These are phyloP conservation scores for Squalus acanthias DNA, from an alignment of 2,797 vertebrate species.

Conservation along the genomic window DNA sequence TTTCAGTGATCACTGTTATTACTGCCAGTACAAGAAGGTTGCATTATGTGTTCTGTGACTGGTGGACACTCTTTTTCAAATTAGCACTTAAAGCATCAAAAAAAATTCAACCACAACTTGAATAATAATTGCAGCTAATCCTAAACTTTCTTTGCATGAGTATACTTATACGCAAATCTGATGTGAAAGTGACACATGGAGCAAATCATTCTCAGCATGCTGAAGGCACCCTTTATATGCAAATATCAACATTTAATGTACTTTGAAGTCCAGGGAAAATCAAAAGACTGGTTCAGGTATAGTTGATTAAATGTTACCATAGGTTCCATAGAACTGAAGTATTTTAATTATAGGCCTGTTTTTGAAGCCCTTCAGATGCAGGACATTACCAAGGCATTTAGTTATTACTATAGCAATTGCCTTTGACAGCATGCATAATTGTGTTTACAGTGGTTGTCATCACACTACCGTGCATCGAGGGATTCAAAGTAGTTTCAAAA, in stretches of 20 bases:
- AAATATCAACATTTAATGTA: neutral
- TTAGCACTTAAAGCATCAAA: neutral
- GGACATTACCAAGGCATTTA: neutral
- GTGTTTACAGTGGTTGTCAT: neutral
- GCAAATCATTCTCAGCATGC: neutral
- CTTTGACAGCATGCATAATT: constrained; percentile 8
- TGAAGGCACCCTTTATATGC: neutral
- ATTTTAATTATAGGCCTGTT: constrained; percentile 10
- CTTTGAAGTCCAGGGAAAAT: neutral
- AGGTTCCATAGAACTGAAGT: neutral
- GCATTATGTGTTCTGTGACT: too few species aligned
- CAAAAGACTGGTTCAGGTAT: neutral
- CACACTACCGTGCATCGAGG: neutral
- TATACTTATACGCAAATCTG: neutral
- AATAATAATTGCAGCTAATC: neutral
- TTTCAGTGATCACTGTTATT: neutral
- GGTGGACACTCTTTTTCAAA: neutral
- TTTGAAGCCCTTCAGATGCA: constrained; percentile 19
- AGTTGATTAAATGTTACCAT: neutral
- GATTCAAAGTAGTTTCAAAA: neutral
- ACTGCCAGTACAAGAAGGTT: neutral
- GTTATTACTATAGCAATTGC: constrained; percentile 6
- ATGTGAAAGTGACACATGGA: neutral
- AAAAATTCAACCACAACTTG: neutral
- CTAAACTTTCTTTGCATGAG: neutral